phyloP scores from a whole-genome alignment of 2,113 vertebrate species.

The Plestiodon gilberti region DNA sequence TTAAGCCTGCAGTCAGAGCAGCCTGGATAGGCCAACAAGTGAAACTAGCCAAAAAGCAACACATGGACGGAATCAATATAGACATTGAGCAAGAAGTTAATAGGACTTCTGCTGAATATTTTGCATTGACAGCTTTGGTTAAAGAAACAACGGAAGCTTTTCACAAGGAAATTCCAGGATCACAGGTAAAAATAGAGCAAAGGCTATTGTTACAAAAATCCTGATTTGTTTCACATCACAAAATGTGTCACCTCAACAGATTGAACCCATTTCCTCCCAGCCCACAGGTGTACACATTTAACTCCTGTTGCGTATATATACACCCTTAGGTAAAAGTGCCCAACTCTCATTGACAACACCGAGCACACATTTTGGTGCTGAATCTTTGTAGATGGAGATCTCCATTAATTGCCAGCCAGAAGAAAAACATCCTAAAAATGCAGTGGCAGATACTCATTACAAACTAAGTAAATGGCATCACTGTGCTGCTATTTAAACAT shows the following conservation, averaged over 20 bases:
- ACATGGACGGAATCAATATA: constrained; percentile 97
- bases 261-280: background rate
- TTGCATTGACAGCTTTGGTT: constrained; percentile 88
- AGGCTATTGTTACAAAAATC: background rate
- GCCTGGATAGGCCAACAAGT: constrained; percentile 87
- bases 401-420: background rate
- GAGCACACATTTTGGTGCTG: background rate
- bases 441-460: background rate
- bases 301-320: too few species aligned
- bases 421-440: background rate
- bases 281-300: too few species aligned
- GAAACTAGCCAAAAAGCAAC: constrained; percentile 85
- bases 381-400: background rate
- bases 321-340: too few species aligned
- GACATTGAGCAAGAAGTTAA: constrained; percentile 91
- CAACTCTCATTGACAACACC: background rate
- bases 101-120: constrained; percentile 81
- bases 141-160: constrained; percentile 89
- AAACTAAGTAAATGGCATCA: background rate
- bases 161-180: constrained; percentile 91
- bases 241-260: background rate
- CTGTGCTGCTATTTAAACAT: background rate
- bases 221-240: background rate
- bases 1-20: constrained; percentile 82
- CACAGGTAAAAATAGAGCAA: constrained; percentile 82